These are phyloP conservation scores for Thunnus albacares DNA, from an alignment of 2,797 vertebrate genomes.

Conservation along the genomic window DNA sequence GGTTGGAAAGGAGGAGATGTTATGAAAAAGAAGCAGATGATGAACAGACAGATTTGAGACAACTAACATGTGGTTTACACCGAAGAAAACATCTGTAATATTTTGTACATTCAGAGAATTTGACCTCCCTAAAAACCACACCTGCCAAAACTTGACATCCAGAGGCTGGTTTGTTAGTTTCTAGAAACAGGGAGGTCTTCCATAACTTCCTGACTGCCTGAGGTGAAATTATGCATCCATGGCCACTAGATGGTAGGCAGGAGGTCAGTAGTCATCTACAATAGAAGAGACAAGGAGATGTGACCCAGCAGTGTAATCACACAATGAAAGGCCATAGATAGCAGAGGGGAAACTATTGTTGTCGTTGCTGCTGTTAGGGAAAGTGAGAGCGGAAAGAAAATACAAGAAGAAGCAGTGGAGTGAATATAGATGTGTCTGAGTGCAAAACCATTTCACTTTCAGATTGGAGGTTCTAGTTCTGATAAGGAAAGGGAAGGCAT, in stretches of 20 bases:
- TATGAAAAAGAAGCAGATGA: conserved; percentile 43
- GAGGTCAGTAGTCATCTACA: conserved; percentile 34
- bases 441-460: conserved; percentile 19
- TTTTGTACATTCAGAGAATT: conserved; percentile 35
- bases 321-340: conserved; percentile 15
- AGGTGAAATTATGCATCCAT: conserved; percentile 44
- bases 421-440: conserved; percentile 11
- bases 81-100: conserved; percentile 34
- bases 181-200: conserved; percentile 50
- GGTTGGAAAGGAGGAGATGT: background rate
- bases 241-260: conserved; percentile 79
- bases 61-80: background rate
- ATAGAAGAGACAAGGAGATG: conserved; percentile 28
- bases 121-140: conserved; percentile 9
- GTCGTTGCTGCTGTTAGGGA: conserved; percentile 1
- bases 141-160: conserved; percentile 34
- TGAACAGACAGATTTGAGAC: conserved; percentile 32
- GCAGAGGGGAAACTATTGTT: conserved; percentile 2
- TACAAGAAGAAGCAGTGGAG: background rate
- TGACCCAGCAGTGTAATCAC: conserved; percentile 47
- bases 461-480: conserved; percentile 14
- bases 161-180: conserved; percentile 39
- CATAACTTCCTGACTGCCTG: conserved; percentile 34
- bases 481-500: conserved; percentile 48
- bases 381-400: conserved; percentile 35